Base-by-base conservation (phyloP, 2,888 invertebrate genomes). In the Drosophila fulvimacula region DNA sequence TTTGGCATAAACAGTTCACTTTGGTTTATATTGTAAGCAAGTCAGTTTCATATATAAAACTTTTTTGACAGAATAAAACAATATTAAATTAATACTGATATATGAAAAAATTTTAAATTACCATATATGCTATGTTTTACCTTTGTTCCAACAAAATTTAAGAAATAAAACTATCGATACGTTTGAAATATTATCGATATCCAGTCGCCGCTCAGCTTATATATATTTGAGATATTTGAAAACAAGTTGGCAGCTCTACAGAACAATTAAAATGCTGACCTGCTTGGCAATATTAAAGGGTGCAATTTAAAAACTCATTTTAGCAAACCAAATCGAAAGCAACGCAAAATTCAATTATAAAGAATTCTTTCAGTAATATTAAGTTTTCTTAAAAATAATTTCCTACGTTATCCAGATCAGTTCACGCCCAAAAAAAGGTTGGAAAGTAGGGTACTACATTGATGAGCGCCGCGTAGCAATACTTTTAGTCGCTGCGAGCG, bases 191-290 rank as follows among this genome's bases (percentile, higher is more conserved):
- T 15, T 19, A 32, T 72, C 72, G 62, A 17, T 24, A 6, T 6
- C 10, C 39, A 17, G 0, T 38, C 59, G 19, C 4, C 24, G n/a
- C 44, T 27, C 2, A 46, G 41, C 24, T 39, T 32, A n/a, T 34
- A 34, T 13, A 46, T 51, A 39, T 13, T 27, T 2, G 19, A 1
- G 2, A 17, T 32, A 2, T 13, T 17, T 34, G 21, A 17, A 39
- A 52, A 4, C 42, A 27, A 75, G 71, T 76, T 76, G 75, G 76
- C 76, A 76, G 67, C 13, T 36, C 13, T 36, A 15, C 21, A 2
- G 6, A 9, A 6, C 36, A 30, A 41, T 36, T 36, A 42, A 34
- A 39, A 44, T 44, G 24, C 41, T 66, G 49, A 17, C 27, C 39
- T 46, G 42, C 56, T 67, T 3, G 17, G 34, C 4, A 15, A 34